Evolutionary conservation across 2,797 vertebrate genomes (phyloP), one percentile per base, ranked within the genome.

Genomic region (Hafferia zeledoni): DNA sequence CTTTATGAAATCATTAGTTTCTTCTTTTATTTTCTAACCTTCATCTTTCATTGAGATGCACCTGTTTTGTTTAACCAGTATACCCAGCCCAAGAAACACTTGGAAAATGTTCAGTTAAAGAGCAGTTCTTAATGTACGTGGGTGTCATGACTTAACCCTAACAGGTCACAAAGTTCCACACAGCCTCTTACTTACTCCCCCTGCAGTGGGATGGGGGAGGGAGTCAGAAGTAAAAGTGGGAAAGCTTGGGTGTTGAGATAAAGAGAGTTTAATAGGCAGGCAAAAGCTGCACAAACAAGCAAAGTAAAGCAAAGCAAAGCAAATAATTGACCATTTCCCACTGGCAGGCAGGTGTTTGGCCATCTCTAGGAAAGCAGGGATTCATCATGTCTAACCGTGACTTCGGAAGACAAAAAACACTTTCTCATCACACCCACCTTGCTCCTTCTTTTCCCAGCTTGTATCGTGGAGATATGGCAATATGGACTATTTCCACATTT

Each of bases 341-440:
- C 59, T 2, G 8, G 3, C 37, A 89, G 37, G 14, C 14, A 68
- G 27, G 3, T 63, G 22, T 64, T 55, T 8, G 71, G 7, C 24
- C 10, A 18, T 24, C 24, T 46, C 46, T 33, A 30, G 46, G 25
- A 52, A n/a, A 72, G 17, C 19, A 20, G 28, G 15, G 28, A 14
- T 13, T 6, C 8, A 11, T 9, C 31, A 74, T 0, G 0, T 17
- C 7, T 15, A 52, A 39, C 1, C 2, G 8, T 79, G n/a, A 16
- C 20, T 70, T 63, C 33, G 33, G 25, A 81, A 84, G 75, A 50
- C 39, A 78, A 87, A 41, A 41, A 41, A 3, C 27, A 6, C 10
- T 61, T 68, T 7, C 25, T 55, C 5, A 17, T 39, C 11, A 2
- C 1, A 4, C 1, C 5, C 28, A 1, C 1, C 20, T 31, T 71